Evolutionary conservation across 2,888 invertebrate species (phyloP).

Genomic region (Archips xylosteana): DNA sequence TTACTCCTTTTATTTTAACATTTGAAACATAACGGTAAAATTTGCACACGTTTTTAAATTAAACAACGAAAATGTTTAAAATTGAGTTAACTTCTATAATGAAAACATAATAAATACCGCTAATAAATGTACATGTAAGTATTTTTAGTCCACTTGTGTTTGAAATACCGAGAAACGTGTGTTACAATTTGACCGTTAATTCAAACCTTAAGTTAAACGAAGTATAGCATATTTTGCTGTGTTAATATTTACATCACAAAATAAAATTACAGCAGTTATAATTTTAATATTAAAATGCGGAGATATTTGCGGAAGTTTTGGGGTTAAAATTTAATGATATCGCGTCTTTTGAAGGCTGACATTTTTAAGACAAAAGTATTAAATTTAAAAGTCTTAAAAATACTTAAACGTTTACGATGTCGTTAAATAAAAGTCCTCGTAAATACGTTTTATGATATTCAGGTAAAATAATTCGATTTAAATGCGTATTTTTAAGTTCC

Average conservation of each 20-base stretch:
- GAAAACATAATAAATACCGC: too few relatives aligned
- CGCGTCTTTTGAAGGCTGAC: neutral
- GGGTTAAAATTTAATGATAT: slow-evolving; percentile 17
- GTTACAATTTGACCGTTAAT: too few relatives aligned
- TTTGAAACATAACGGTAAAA: too few relatives aligned
- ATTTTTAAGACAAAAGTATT: slow-evolving; percentile 21
- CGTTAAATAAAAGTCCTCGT: slow-evolving; percentile 17
- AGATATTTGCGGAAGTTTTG: slow-evolving; percentile 1
- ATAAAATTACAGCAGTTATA: neutral
- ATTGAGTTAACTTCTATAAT: too few relatives aligned
- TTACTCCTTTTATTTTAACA: too few relatives aligned
- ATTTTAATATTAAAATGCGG: neutral
- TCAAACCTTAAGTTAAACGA: too few relatives aligned
- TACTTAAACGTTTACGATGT: slow-evolving; percentile 34
- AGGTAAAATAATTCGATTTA: neutral
- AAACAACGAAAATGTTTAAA: too few relatives aligned
- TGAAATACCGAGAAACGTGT: too few relatives aligned
- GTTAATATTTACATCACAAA: neutral
- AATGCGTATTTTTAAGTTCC: neutral
- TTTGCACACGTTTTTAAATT: too few relatives aligned
- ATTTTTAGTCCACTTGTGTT: too few relatives aligned
- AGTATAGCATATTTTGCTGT: too few relatives aligned
- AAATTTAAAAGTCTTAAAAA: slow-evolving; percentile 28
- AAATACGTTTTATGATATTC: slow-evolving; percentile 4
- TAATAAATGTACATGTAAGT: too few relatives aligned